Conservation (phyloP, 2,888 invertebrate species). For the Caenorhabditis angaria region DNA sequence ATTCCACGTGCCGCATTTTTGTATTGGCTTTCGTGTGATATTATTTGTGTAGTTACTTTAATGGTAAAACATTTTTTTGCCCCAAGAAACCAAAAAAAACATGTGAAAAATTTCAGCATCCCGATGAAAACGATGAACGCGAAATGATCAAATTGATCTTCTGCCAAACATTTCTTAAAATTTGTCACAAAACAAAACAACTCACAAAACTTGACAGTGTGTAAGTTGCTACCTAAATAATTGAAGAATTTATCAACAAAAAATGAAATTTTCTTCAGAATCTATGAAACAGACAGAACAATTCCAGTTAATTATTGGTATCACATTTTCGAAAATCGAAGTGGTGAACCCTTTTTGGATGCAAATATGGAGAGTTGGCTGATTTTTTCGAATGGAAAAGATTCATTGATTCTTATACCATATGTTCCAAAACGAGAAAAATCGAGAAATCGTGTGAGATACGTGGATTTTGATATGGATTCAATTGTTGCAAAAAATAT, state of each 20-base stretch:
- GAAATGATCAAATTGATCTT: slow-evolving; percentile 21
- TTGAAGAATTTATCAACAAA: not conserved
- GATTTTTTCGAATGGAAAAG: slow-evolving; percentile 34
- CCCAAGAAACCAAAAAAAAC: not conserved
- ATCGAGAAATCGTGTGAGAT: slow-evolving; percentile 12
- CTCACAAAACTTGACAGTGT: not conserved
- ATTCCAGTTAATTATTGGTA: slow-evolving; percentile 30
- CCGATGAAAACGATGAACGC: not conserved
- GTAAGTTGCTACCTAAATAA: not conserved
- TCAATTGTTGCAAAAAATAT: slow-evolving; percentile 13
- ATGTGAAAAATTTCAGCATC: not conserved
- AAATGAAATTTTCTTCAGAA: slow-evolving; percentile 11
- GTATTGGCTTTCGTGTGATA: slow-evolving; percentile 26
- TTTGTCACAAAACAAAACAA: slow-evolving; percentile 10
- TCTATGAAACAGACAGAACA: slow-evolving; percentile 21
- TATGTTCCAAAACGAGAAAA: slow-evolving; percentile 14
- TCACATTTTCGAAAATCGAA: slow-evolving; percentile 39
- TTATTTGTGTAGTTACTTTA: slow-evolving; percentile 17
- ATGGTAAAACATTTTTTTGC: slow-evolving; percentile 8
- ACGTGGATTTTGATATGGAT: slow-evolving; percentile 27
- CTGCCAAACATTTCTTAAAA: slow-evolving; percentile 21
- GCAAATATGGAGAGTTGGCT: slow-evolving; percentile 24
- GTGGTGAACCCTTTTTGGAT: slow-evolving; percentile 38
- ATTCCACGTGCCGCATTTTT: slow-evolving; percentile 38
- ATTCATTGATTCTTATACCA: slow-evolving; percentile 28